These are phyloP conservation scores for Polypterus bichir DNA, from an alignment of 2,113 vertebrate species.

Conservation along the genomic window DNA sequence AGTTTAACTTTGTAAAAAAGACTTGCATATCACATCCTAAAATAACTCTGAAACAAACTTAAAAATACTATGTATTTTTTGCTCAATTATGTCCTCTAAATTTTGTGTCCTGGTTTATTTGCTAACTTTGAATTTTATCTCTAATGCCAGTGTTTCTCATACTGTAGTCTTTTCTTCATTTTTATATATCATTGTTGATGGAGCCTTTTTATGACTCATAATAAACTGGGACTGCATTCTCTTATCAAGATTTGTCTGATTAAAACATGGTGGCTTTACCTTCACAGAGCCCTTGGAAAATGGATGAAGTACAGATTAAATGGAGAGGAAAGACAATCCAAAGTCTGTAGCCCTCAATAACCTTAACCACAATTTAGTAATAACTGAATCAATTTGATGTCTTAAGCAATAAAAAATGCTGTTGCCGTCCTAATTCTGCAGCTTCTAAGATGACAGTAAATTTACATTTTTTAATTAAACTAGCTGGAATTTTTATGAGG, in stretches of 20 bases:
- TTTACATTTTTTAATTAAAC: slow-evolving; percentile 99
- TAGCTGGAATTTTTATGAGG: slow-evolving; percentile 98
- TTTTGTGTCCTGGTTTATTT: slow-evolving; percentile 3
- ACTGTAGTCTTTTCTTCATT: background rate
- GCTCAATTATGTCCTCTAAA: background rate
- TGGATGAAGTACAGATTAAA: slow-evolving; percentile 35
- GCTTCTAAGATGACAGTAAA: slow-evolving; percentile 98
- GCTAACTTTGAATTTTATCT: background rate
- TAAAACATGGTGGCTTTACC: slow-evolving; percentile 45
- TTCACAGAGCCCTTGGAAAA: slow-evolving; percentile 40
- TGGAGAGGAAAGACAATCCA: slow-evolving; percentile 37
- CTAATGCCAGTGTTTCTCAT: background rate
- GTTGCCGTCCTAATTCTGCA: slow-evolving; percentile 96
- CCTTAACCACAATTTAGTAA: slow-evolving; percentile 70
- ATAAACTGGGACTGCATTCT: slow-evolving; percentile 39
- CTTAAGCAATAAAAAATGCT: slow-evolving; percentile 99
- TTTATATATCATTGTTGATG: slow-evolving; percentile 13
- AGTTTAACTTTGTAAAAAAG: too few species aligned
- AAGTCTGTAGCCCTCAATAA: slow-evolving; percentile 58
- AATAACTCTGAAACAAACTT: too few species aligned
- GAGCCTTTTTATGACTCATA: slow-evolving; percentile 43
- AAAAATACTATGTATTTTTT: background rate
- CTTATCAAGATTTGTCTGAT: slow-evolving; percentile 43
- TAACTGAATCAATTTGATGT: slow-evolving; percentile 96
- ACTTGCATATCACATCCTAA: too few species aligned